Base-by-base conservation (phyloP, 2,797 vertebrate genomes). In the Darevskia nairensis region DNA sequence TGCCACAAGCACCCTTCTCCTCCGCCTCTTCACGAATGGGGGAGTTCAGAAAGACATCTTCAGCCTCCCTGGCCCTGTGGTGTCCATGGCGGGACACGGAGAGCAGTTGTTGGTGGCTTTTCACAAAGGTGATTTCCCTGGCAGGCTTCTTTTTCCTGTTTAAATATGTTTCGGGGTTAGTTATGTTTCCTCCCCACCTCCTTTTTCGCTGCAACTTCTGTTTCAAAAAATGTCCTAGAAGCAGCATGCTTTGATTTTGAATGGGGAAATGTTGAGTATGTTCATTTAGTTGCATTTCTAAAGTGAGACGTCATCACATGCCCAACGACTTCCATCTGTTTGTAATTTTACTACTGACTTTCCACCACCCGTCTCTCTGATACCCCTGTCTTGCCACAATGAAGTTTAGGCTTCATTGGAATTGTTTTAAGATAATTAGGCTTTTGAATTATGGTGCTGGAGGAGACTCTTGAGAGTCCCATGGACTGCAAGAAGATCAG, bases 11-110 rank as follows among this genome's bases (percentile, higher is more conserved):
- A 77, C 97, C n/a, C 91, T 97, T 89, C 95, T 98, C 59, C 95
- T 99, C 68, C 96, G 98, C 1, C 92, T 99, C 27, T 99, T 99
- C 90, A 98, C 98, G 66, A 92, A 98, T 3, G 98, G 98, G 2
- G 99, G 99, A 3, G 92, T 99, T 80, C 99, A 99, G 95, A 98
- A 93, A 80, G 98, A 99, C 90, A 88, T 99, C 71, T 97, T 98
- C 96, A 98, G 98, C 88, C 96, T 99, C 64, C 98, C 97, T 0
- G 98, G 99, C 6, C 96, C 98, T 0, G 97, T 98, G 83, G 98
- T 99, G 64, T 98, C 98, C 68, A 96, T 99, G 98, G 96, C 97
- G 0, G 98, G 96, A 39, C 98, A 99, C 0, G 98, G 98, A 88
- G 98, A 99, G 71, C 99, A 99, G 96, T 95, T 99, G 77, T 90